These are phyloP conservation scores for Acleris sparsana DNA, from an alignment of 2,888 invertebrate species.

Conservation along the genomic window DNA sequence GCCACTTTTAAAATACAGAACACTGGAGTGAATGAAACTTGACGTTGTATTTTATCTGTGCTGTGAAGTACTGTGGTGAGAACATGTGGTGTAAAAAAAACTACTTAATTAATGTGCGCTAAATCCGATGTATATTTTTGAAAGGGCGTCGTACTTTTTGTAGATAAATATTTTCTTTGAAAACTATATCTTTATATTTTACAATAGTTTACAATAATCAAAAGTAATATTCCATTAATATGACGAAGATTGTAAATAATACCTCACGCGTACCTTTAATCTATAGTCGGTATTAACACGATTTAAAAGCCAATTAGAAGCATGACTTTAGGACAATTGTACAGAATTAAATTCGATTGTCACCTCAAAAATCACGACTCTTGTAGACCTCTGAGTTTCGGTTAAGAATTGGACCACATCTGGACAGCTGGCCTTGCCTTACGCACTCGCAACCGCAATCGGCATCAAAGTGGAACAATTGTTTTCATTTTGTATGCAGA, in stretches of 20 bases:
- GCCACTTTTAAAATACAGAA: conserved; percentile 77
- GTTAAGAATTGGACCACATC: no score
- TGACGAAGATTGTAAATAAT: conserved; percentile 25
- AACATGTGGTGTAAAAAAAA: conserved; percentile 53
- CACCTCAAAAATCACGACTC: no score
- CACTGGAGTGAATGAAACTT: conserved; percentile 60
- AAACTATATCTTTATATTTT: conserved; percentile 23
- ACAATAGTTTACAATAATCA: conserved; percentile 21
- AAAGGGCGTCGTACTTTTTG: conserved; percentile 29
- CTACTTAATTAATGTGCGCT: conserved; percentile 2
- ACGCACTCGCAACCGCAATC: no score
- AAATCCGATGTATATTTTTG: conserved; percentile 32
- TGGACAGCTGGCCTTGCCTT: no score
- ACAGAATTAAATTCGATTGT: no score
- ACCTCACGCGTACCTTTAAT: conserved; percentile 11
- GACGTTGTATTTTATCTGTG: conserved; percentile 51
- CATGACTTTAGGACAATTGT: no score
- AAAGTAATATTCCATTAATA: conserved; percentile 7
- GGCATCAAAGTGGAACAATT: no score
- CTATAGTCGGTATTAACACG: background rate
- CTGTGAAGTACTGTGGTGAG: conserved; percentile 49
- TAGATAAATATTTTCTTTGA: conserved; percentile 30
- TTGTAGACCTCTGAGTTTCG: no score
- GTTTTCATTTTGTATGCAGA: no score
- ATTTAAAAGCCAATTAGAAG: background rate